These are phyloP conservation scores for Iselma pallidipennis DNA, from an alignment of 2,888 invertebrate genomes.

Conservation along the genomic window DNA sequence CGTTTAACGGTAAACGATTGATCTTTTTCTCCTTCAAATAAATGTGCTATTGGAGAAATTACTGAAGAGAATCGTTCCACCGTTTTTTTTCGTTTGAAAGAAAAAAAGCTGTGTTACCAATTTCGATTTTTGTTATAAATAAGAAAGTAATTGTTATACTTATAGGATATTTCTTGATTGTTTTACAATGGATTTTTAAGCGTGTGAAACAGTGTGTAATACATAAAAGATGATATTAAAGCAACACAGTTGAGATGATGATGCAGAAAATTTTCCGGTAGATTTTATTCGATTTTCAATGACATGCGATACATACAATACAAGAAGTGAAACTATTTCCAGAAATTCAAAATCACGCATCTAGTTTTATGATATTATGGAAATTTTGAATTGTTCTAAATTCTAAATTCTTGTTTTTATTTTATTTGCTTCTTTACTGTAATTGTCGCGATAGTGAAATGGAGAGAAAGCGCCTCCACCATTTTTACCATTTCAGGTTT, in stretches of 20 bases:
- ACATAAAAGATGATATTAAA: slow-evolving; percentile 14
- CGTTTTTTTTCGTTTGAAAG: no score
- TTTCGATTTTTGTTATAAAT: not conserved
- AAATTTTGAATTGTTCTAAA: not conserved
- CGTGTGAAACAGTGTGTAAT: slow-evolving; percentile 17
- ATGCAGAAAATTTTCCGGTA: not conserved
- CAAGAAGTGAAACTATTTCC: not conserved
- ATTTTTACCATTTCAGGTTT: no score
- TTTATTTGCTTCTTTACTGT: not conserved
- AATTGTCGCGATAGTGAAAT: not conserved
- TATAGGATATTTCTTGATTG: slow-evolving; percentile 21
- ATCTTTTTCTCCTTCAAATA: no score
- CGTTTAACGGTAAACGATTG: no score
- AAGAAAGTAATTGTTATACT: slow-evolving; percentile 2
- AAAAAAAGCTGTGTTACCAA: no score
- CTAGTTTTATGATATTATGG: not conserved
- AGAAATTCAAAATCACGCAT: not conserved
- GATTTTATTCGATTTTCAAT: not conserved
- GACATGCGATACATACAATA: no score
- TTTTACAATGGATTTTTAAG: slow-evolving; percentile 23
- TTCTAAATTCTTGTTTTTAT: no score
- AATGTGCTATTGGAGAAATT: no score
- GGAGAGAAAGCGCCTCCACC: not conserved
- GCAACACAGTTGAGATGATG: slow-evolving; percentile 24
- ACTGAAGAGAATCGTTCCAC: no score